A percentile compares a stretch with the other conserved stretches of the same genome.
phyloP scores from a whole-genome alignment of 35 echinoderm and acorn worm genomes.

The Heliocidaris tuberculata region DNA sequence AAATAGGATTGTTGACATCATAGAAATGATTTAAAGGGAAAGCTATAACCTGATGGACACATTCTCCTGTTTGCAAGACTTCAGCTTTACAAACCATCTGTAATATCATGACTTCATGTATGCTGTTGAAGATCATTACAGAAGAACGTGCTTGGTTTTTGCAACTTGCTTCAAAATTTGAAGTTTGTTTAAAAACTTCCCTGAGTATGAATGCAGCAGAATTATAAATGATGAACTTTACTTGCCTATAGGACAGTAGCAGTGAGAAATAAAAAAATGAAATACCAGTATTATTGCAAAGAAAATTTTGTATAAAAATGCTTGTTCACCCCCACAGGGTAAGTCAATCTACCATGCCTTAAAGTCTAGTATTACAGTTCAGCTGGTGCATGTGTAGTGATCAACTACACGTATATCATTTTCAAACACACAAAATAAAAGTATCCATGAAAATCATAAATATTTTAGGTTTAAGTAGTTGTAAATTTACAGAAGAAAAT shows the following conservation, averaged over 20 bases:
- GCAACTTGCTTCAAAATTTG: neutral
- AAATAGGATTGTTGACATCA: too few relatives aligned
- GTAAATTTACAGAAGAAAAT: neutral
- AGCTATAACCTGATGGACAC: too few relatives aligned
- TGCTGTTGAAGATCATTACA: neutral
- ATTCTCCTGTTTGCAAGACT: neutral
- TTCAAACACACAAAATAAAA: neutral
- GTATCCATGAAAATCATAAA: neutral
- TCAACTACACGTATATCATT: neutral
- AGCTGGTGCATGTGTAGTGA: neutral
- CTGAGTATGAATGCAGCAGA: neutral
- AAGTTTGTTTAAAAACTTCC: slow-evolving; percentile 1
- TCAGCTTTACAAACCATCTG: neutral
- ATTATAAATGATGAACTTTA: neutral
- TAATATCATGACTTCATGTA: too few relatives aligned
- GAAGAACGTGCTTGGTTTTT: neutral
- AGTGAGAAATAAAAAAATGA: too few relatives aligned
- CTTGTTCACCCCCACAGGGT: neutral
- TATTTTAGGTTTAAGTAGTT: neutral
- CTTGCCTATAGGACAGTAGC: neutral
- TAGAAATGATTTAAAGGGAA: too few relatives aligned
- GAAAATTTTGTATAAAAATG: neutral
- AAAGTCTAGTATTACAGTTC: neutral
- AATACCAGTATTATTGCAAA: neutral
- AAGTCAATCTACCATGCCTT: neutral